A percentile compares a stretch with the other conserved stretches of the same genome.
phyloP scores from a whole-genome alignment of 2,888 invertebrate genomes.

The Tortricodes alternella region DNA sequence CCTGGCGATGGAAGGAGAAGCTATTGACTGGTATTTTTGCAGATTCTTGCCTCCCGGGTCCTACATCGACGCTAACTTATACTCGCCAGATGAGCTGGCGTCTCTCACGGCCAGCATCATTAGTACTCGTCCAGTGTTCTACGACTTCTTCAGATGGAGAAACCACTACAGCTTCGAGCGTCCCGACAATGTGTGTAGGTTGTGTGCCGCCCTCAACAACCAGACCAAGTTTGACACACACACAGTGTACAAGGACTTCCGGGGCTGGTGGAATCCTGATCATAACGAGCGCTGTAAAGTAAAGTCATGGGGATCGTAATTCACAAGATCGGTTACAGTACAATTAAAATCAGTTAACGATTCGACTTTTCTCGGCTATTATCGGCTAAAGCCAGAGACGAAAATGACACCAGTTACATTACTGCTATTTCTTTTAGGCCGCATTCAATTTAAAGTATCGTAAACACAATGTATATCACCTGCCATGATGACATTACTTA shows the following conservation, averaged over 20 bases:
- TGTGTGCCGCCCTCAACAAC: neutral
- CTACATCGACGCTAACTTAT: neutral
- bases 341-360: too few relatives aligned
- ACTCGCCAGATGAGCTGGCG: neutral
- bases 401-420: too few relatives aligned
- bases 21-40: neutral
- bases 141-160: conserved; percentile 10
- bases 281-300: neutral
- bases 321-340: too few relatives aligned
- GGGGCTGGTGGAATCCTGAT: neutral
- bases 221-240: neutral
- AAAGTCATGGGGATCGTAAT: neutral
- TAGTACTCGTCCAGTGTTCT: neutral
- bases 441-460: too few relatives aligned
- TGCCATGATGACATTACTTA: too few relatives aligned
- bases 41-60: conserved; percentile 9
- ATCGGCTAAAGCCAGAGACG: too few relatives aligned
- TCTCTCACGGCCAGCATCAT: conserved; percentile 4
- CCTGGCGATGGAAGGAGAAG: too few relatives aligned
- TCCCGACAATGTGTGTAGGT: neutral
- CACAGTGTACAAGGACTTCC: neutral
- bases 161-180: neutral
- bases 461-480: too few relatives aligned
- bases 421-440: too few relatives aligned
- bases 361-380: too few relatives aligned